These are phyloP conservation scores for Drosophila putrida DNA, from an alignment of 2,888 invertebrate genomes.

Conservation along the genomic window DNA sequence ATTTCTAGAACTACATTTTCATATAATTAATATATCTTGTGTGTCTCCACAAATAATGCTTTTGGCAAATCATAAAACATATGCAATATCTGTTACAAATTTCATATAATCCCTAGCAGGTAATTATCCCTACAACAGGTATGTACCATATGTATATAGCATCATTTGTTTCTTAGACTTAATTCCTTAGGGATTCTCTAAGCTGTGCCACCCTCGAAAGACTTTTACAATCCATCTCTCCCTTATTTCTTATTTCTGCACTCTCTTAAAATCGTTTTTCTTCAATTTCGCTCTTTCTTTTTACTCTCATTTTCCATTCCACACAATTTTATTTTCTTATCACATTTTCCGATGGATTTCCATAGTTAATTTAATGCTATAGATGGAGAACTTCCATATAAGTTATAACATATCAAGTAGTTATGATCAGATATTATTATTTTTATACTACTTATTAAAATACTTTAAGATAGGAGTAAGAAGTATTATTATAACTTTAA, in stretches of 20 bases:
- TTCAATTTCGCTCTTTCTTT: not conserved
- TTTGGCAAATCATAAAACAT: too few relatives aligned
- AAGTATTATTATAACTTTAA: too few relatives aligned
- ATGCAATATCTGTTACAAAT: not conserved
- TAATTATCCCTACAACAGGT: conserved; percentile 22
- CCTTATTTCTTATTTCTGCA: not conserved
- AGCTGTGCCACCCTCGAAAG: conserved; percentile 20
- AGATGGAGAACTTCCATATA: not conserved
- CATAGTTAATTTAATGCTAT: not conserved
- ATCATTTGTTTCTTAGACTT: not conserved
- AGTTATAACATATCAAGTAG: too few relatives aligned
- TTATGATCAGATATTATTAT: too few relatives aligned
- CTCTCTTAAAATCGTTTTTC: conserved; percentile 6
- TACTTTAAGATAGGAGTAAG: too few relatives aligned
- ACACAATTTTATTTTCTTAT: not conserved
- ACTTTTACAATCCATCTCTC: not conserved
- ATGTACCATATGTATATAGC: conserved; percentile 21
- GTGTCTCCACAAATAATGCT: not conserved
- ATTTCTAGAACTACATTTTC: too few relatives aligned
- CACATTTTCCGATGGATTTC: not conserved
- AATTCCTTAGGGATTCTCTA: not conserved
- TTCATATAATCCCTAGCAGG: not conserved
- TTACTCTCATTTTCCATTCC: not conserved
- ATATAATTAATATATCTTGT: not conserved
- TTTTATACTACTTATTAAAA: too few relatives aligned